Evolutionary conservation across 2,113 vertebrate genomes (phyloP), one percentile per base, ranked within the genome.

Genomic region (Sander lucioperca): DNA sequence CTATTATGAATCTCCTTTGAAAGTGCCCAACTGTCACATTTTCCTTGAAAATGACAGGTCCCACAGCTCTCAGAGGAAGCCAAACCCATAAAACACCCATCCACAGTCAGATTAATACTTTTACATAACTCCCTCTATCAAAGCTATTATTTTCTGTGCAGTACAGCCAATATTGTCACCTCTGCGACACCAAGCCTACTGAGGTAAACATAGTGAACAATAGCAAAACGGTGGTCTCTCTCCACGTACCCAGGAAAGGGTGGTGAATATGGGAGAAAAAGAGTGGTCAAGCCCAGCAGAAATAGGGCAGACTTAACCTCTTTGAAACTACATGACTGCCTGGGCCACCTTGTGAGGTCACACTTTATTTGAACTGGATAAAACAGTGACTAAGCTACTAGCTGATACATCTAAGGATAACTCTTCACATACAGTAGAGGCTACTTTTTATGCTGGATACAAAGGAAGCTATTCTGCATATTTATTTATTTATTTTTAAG

Each of bases 181-280:
- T 54, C 30, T 21, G 19, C 30, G 45, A 53, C 45, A 36, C 18
- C 15, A 47, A 33, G 47, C 70, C 86, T 45, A 59, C 77, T 90
- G 67, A 80, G 82, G 73, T 83, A 85, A 87, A 85, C 47, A 82
- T 87, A 83, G 89, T 86, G 61, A 80, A 79, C 77, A 72, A 88
- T 66, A 72, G 77, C 47, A 88, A 82, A 81, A 74, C 57, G 72
- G 54, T 77, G 58, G 48, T 86, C 61, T 77, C 39, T 59, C 53
- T 72, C n/a, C 74, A 21, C 3, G 3, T 50, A 70, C 67, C 56
- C 14, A 51, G 61, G 63, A 87, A 77, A 69, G 62, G 45, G 43
- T 72, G 75, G 48, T 61, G 36, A 66, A 27, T 16, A 66, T 54
- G 18, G 51, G n/a, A 67, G 47, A 65, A 68, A 74, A 13, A 57